Evolutionary conservation across 2,113 vertebrate genomes (phyloP), one percentile per base, ranked within the genome.

Genomic region (Oncorhynchus masou): DNA sequence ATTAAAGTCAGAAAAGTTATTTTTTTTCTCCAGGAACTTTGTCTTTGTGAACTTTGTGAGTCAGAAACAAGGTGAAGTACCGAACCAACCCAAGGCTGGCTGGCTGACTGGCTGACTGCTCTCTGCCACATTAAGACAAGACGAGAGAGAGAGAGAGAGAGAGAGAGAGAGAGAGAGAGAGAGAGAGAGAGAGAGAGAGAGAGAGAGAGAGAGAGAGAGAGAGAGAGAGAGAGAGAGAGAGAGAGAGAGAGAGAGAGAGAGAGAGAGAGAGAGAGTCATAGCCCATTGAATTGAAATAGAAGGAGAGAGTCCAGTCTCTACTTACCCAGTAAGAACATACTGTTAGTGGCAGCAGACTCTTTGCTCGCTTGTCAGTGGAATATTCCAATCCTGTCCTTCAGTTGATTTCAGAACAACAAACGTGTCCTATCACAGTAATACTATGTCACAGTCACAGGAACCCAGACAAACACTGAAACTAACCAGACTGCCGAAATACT

Each of bases 281-380:
- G 57, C 4, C 16, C 15, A 60, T 20, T 16, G n/a, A 60, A 60
- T n/a, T 60, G 60, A 24, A 25, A n/a, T 5, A 25, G 64, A 81
- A 72, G 34, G 60, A 71, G 62, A 68, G 64, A 79, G 70, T 45
- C 68, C 68, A 45, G 6, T 39, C 68, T 48, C 66, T 75, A 93
- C 92, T 93, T 85, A 93, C 92, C 92, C 70, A 93, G 82, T 78
- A 90, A 85, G 91, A 93, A 93, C 92, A 93, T 93, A 84, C 67
- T 71, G 59, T 22, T 62, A 62, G 59, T 62, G 59, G 9, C 7
- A 84, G 69, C 70, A 74, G 54, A 62, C 78, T 67, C 73, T 78
- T 45, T 45, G 39, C 9, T 45, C 39, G 70, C 27, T 79, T 68
- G 75, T 79, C 76, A 49, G 27, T 76, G 59, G 59, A 62, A 22